Evolutionary conservation across 2,113 vertebrate species (phyloP), one percentile per base, ranked within the genome.

Genomic region (Anas platyrhynchos): DNA sequence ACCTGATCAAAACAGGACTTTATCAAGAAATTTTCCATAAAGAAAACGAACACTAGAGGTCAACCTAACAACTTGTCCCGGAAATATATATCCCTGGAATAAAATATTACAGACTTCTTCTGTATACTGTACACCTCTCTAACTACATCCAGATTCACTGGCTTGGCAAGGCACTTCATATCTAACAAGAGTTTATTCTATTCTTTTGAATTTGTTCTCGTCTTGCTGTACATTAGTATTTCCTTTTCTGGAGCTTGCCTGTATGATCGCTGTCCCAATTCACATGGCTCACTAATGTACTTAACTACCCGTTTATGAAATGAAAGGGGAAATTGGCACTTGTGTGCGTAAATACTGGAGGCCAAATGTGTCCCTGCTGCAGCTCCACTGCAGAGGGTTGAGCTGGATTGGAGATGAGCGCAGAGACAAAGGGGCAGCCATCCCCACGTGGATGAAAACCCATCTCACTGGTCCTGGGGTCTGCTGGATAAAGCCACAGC

Each of bases 11-110:
- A 95, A 38, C 46, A 4, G 67, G 71, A 9, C 46, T 16, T 67
- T 32, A 91, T 76, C 78, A 11, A 31, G 7, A n/a, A 46, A 55
- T 58, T 79, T 61, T 76, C 75, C 77, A 52, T 61, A 5, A 77
- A 91, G 69, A 88, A 95, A 93, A 89, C 31, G 96, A 96, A 91
- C 96, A 18, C 97, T 97, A 96, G 95, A 96, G 91, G 95, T 94
- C 95, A 94, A 87, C 83, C 83, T 95, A 94, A 76, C 85, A 96
- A 87, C 83, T 88, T 79, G 74, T 94, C 89, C 88, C 62, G 31
- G 94, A 97, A 96, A 97, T 73, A 77, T 34, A 62, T 56, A 74
- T 82, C 90, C 92, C 83, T 61, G 59, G 86, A 95, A 93, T 91
- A 93, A 95, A 95, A 68, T 66, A 76, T 63, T 95, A 73, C 80